Percentiles rank a stretch among this genome's conserved stretches.
These are phyloP conservation scores for Helleia helle DNA, from an alignment of 2,888 invertebrate species.

Conservation along the genomic window DNA sequence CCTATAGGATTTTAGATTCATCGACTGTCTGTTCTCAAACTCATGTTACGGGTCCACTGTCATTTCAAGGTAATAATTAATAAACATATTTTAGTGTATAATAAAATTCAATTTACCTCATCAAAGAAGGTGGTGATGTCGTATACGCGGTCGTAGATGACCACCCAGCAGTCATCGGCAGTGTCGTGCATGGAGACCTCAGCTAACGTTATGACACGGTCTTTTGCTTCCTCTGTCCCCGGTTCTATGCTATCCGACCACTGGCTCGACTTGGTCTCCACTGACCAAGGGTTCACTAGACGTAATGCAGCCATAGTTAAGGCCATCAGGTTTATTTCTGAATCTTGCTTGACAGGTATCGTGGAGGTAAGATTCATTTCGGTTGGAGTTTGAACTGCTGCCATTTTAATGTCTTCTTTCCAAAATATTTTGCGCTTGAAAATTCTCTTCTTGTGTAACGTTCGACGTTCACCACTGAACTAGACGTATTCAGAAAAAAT, in stretches of 20 bases:
- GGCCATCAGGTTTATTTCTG: slow-evolving; percentile 54
- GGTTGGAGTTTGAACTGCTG: slow-evolving; percentile 49
- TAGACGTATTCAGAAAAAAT: neutral
- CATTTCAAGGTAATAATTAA: too few relatives aligned
- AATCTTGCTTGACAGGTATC: slow-evolving; percentile 42
- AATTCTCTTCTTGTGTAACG: neutral
- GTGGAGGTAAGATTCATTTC: slow-evolving; percentile 46
- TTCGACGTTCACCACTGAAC: neutral
- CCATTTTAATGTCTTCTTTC: slow-evolving; percentile 34
- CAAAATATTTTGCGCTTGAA: slow-evolving; percentile 6
- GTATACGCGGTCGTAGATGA: slow-evolving; percentile 90
- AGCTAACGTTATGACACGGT: slow-evolving; percentile 76
- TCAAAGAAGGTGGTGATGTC: slow-evolving; percentile 84
- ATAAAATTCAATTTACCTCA: slow-evolving; percentile 63
- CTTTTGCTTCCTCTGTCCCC: slow-evolving; percentile 47
- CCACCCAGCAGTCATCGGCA: slow-evolving; percentile 85
- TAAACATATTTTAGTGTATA: too few relatives aligned
- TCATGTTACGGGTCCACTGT: too few relatives aligned
- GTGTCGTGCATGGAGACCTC: slow-evolving; percentile 86
- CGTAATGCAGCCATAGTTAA: slow-evolving; percentile 65
- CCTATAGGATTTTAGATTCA: too few relatives aligned
- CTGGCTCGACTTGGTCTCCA: slow-evolving; percentile 32
- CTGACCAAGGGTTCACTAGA: slow-evolving; percentile 56
- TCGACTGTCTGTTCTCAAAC: too few relatives aligned
- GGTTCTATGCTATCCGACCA: slow-evolving; percentile 40